Evolutionary conservation across 2,888 invertebrate species (phyloP).

Genomic region (Bombylius major): DNA sequence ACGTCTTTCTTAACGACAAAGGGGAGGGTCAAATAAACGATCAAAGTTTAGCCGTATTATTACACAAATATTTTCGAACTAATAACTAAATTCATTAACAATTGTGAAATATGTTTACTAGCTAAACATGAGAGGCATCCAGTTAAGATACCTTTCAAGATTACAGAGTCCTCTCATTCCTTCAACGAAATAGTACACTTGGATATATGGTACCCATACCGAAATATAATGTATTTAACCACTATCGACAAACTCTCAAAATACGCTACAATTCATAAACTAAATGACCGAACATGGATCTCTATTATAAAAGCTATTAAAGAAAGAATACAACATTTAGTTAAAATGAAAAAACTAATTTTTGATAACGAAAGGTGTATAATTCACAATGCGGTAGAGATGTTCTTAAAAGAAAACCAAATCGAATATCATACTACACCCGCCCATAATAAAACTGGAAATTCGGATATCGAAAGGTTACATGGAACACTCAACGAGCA

Average conservation of each 20-base stretch:
- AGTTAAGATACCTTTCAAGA: not conserved
- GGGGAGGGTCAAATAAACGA: not conserved
- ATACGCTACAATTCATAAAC: not conserved
- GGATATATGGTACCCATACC: not conserved
- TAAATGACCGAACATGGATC: not conserved
- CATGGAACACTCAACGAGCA: constrained; percentile 9
- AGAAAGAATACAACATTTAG: not conserved
- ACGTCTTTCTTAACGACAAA: not conserved
- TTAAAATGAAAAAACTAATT: not conserved
- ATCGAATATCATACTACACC: constrained; percentile 6
- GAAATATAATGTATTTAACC: not conserved
- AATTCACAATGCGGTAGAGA: not conserved
- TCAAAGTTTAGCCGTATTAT: not conserved
- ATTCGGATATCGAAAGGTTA: constrained; percentile 6
- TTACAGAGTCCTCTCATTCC: not conserved
- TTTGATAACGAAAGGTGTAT: constrained; percentile 1
- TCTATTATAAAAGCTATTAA: not conserved
- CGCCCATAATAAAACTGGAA: constrained; percentile 6
- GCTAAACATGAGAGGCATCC: not conserved
- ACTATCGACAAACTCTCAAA: not conserved
- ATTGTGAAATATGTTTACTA: not conserved
- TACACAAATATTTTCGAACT: not conserved
- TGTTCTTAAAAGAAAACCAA: constrained; percentile 2
- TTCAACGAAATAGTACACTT: constrained; percentile 1
- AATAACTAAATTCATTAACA: not conserved